Conservation (phyloP, 2,113 vertebrate genomes). For the Hippotragus niger region DNA sequence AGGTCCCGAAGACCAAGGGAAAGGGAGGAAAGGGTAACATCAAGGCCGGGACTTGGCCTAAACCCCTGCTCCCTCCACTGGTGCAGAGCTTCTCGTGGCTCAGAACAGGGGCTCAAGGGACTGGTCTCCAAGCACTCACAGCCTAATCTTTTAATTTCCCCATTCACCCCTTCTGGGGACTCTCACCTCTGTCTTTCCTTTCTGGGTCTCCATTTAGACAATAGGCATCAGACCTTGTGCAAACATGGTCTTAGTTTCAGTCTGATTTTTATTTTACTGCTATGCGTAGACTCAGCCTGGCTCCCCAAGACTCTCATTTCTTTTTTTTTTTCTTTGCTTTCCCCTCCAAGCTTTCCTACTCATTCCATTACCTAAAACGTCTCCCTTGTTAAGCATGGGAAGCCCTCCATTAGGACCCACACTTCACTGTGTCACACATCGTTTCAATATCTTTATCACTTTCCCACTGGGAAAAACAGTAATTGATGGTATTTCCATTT, state of each 20-base stretch:
- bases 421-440: not conserved
- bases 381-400: not conserved
- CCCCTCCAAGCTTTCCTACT: not conserved
- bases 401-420: conserved; percentile 27
- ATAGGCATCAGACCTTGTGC: not conserved
- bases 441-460: conserved; percentile 57
- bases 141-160: not conserved
- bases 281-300: not conserved
- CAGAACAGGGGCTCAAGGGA: not conserved
- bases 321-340: not conserved
- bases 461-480: conserved; percentile 52
- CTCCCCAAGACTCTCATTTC: not conserved
- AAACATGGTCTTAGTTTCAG: not conserved
- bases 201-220: not conserved
- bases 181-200: not conserved
- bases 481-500: conserved; percentile 61
- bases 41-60: not conserved
- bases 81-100: not conserved
- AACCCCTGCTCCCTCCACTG: not conserved
- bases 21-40: not conserved
- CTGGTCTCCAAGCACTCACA: not conserved
- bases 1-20: not conserved
- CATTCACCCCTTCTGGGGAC: not conserved
- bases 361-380: not conserved
- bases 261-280: not conserved